Base-by-base conservation (phyloP, 2,888 invertebrate genomes). In the Notodromas monacha region DNA sequence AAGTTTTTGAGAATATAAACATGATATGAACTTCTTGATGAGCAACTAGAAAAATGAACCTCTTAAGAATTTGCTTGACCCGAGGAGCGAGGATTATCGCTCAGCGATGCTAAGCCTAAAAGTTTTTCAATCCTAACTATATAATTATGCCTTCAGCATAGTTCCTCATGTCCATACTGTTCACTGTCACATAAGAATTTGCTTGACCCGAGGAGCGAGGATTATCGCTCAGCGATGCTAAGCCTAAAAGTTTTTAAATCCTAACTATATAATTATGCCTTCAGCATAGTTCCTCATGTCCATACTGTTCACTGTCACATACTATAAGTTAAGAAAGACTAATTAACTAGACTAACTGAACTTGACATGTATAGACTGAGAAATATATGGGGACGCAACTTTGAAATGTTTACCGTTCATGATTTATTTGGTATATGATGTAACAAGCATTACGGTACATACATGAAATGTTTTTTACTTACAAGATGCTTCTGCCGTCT, bases 1-100 rank as follows among this genome's bases (percentile, higher is more conserved):
- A 21, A 21, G 21, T 21, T 21, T 21, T 21, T 21, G 21, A 21
- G 21, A 21, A 21, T 21, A 21, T 21, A 21, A 21, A 21, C 21
- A 21, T 21, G 21, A 8, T 21, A 21, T 21, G 21, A 21, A 21
- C 21, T 21, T 21, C 21, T 21, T 21, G 21, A 21, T 21, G 21
- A 21, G 21, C 21, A 21, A 21, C 21, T 21, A 21, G 21, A 21
- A 21, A 21, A 21, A 21, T 21, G 21, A 21, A 21, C 21, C 21
- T 21, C 21, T 21, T 21, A n/a, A 21, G 21, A 21, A 21, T 21
- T 21, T n/a, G 21, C n/a, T 21, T 21, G 21, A 21, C 21, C 21
- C 21, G 21, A 21, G 21, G 21, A 21, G 21, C 21, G 21, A 21
- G 21, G 21, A 21, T 21, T 21, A 21, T 21, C 21, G 21, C 21